A percentile compares a stretch with the other conserved stretches of the same genome.
phyloP scores from a whole-genome alignment of 2,797 vertebrate genomes.

The Aeoliscus strigatus region DNA sequence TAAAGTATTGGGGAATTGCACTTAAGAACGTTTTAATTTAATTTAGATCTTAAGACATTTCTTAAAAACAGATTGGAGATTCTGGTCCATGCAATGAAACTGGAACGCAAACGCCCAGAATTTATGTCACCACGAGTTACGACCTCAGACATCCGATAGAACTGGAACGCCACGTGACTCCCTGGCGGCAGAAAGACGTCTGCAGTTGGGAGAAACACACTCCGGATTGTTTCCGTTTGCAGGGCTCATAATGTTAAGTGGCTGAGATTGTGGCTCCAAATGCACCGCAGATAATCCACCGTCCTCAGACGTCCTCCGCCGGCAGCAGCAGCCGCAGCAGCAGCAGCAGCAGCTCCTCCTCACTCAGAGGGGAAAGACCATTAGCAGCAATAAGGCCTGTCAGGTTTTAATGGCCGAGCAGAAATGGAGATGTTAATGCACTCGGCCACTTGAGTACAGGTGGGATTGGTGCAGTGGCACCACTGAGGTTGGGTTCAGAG shows the following conservation, averaged over 20 bases:
- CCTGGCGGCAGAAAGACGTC: no score
- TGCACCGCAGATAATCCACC: conserved; percentile 31
- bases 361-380: conserved; percentile 45
- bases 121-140: not conserved
- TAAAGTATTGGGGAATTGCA: no score
- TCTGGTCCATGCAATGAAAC: no score
- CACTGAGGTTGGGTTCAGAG: conserved; percentile 39
- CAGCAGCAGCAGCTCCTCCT: conserved; percentile 36
- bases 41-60: no score
- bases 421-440: conserved; percentile 56
- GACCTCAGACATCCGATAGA: conserved; percentile 10
- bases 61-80: no score
- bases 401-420: conserved; percentile 49
- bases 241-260: conserved; percentile 49
- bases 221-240: conserved; percentile 39
- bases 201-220: no score
- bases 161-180: no score
- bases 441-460: conserved; percentile 43
- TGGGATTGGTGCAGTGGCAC: conserved; percentile 39
- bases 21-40: no score
- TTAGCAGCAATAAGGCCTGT: conserved; percentile 62
- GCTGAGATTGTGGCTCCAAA: conserved; percentile 38
- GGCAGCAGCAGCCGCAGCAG: no score
- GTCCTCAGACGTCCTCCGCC: conserved; percentile 16
- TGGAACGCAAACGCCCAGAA: no score